Evolutionary conservation across 2,888 invertebrate genomes (phyloP).

Genomic region (Autographa pulchrina): DNA sequence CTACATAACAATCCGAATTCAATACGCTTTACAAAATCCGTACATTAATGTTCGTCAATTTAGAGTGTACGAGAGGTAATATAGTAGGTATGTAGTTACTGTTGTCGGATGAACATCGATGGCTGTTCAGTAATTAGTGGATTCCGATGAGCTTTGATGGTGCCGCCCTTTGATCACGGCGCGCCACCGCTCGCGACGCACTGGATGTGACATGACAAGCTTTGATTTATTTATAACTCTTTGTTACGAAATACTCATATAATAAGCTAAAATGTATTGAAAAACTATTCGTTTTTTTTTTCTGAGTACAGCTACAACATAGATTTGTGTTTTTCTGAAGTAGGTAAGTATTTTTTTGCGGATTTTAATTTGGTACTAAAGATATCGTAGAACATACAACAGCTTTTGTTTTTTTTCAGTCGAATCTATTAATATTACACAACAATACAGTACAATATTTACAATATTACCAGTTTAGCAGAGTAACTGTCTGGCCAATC

Average conservation of each 20-base stretch:
- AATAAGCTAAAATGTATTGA: not conserved
- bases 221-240: not conserved
- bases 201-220: slow-evolving; percentile 25
- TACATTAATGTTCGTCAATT: slow-evolving; percentile 15
- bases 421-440: too few species aligned
- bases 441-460: too few species aligned
- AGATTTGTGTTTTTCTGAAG: too few species aligned
- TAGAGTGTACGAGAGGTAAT: slow-evolving; percentile 38
- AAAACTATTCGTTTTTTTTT: not conserved
- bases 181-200: slow-evolving; percentile 25
- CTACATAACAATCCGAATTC: not conserved
- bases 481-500: too few species aligned
- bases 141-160: slow-evolving; percentile 73
- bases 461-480: too few species aligned
- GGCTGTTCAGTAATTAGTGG: slow-evolving; percentile 72
- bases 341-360: too few species aligned
- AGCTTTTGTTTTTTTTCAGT: too few species aligned
- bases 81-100: slow-evolving; percentile 44
- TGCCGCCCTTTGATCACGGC: slow-evolving; percentile 75
- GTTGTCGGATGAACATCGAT: slow-evolving; percentile 50
- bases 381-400: too few species aligned
- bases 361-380: too few species aligned
- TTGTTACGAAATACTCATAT: not conserved
- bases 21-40: slow-evolving; percentile 1
- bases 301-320: too few species aligned